A percentile compares a stretch with the other conserved stretches of the same genome.
These are phyloP conservation scores for Pseudochirops corinnae DNA, from an alignment of 2,797 vertebrate species.

Conservation along the genomic window DNA sequence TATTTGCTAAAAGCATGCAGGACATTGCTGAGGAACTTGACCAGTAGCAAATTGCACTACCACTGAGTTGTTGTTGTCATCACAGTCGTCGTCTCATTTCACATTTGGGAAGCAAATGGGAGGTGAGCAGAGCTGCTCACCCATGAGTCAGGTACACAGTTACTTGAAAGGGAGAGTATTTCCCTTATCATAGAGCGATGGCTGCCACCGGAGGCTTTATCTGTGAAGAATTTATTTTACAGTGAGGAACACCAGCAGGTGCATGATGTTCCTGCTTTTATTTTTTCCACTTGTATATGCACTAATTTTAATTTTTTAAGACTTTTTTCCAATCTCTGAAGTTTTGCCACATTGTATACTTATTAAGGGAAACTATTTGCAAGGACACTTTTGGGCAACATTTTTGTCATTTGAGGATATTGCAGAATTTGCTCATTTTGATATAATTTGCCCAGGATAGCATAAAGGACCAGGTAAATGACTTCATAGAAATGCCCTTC, in stretches of 20 bases:
- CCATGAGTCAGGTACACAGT: constrained; percentile 98
- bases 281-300: constrained; percentile 96
- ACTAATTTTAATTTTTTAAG: constrained; percentile 98
- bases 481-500: constrained; percentile 84
- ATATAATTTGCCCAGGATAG: constrained; percentile 85
- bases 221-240: constrained; percentile 96
- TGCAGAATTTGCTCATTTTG: constrained; percentile 84
- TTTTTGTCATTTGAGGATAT: constrained; percentile 85
- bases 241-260: constrained; percentile 92
- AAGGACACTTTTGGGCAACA: constrained; percentile 86
- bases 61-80: constrained; percentile 85
- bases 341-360: constrained; percentile 88
- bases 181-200: constrained; percentile 90
- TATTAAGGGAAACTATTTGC: constrained; percentile 87
- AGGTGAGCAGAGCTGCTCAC: constrained; percentile 91
- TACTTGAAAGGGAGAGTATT: constrained; percentile 95
- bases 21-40: constrained; percentile 87
- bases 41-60: constrained; percentile 96
- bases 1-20: constrained; percentile 87
- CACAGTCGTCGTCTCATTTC: constrained; percentile 89
- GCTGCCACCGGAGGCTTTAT: constrained; percentile 92
- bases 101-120: constrained; percentile 87
- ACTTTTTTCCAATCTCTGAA: constrained; percentile 90
- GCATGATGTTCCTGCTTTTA: constrained; percentile 95
- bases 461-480: constrained; percentile 86